A percentile compares a stretch with the other conserved stretches of the same genome.
Evolutionary conservation across 2,113 vertebrate species (phyloP).

Genomic region (Bujurquina vittata): DNA sequence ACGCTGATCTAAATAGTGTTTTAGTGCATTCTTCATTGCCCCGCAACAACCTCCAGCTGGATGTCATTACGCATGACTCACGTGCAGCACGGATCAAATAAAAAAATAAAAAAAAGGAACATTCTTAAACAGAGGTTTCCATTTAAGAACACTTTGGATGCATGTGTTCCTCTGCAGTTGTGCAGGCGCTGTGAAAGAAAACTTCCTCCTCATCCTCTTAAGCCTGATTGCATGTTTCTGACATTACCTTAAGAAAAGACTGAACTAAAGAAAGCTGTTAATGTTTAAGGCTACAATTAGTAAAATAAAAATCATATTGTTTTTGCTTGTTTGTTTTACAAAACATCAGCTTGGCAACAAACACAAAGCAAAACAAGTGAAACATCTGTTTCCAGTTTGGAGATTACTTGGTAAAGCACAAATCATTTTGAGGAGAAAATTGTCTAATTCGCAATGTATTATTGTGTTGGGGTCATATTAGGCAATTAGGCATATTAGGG

Average conservation of each 20-base stretch:
- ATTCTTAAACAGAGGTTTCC: constrained; percentile 54
- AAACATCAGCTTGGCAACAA: background rate
- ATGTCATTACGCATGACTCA: constrained; percentile 62
- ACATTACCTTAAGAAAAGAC: background rate
- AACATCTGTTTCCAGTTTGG: background rate
- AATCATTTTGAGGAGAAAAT: background rate
- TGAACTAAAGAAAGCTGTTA: background rate
- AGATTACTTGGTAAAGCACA: background rate
- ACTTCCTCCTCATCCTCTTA: background rate
- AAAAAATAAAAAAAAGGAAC: background rate
- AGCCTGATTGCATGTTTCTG: background rate
- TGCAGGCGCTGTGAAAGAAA: background rate
- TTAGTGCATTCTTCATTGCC: constrained; percentile 36
- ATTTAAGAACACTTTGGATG: constrained; percentile 33
- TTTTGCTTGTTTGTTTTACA: background rate
- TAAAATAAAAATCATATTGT: background rate
- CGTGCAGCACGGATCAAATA: constrained; percentile 44
- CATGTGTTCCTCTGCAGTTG: constrained; percentile 46
- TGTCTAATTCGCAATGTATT: background rate
- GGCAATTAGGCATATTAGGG: background rate
- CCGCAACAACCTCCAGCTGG: constrained; percentile 67
- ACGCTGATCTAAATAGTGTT: constrained; percentile 22
- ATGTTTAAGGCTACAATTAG: background rate
- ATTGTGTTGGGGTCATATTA: background rate
- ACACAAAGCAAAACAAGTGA: background rate